Evolutionary conservation across 2,797 vertebrate species (phyloP), one percentile per base, ranked within the genome.

Genomic region (Phrynocephalus forsythii): DNA sequence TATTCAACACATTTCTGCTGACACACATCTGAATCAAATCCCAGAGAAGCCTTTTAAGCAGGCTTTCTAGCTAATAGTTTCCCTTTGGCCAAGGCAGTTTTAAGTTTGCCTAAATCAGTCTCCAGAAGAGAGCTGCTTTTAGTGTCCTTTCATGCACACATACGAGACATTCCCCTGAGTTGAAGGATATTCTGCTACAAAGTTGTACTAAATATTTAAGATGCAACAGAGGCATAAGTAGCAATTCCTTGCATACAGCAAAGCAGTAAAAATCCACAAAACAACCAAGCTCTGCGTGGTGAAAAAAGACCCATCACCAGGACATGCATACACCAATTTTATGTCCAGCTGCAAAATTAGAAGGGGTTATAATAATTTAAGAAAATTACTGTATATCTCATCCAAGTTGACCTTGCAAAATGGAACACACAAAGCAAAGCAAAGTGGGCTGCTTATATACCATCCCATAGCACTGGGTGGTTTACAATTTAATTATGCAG

Each of bases 211-310:
- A 48, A 78, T 18, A 83, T 89, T 88, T 89, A 67, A 92, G 83
- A 79, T 88, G 84, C 30, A 38, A 86, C 10, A 80, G 86, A 89
- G 90, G 71, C 76, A 89, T 63, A 85, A 89, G 92, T 92, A 72
- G 92, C 84, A 26, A 26, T 56, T 81, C 69, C 30, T 68, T 83
- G 90, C 89, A 71, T 24, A 63, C 60, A 18, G 60, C 60, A 63
- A 63, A 63, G 13, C 60, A 22, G 44, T 78, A 56, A n/a, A 52
- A 78, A 10, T 38, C 30, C 52, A 56, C 13, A 20, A 76, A n/a
- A 75, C 60, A n/a, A 77, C 60, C 18, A 20, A 20, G 60, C 18
- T 18, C 60, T 63, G 60, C 18, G 16, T 3, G 15, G 60, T 63
- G 60, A 63, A 63, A 15, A 63, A 63, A 5, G 60, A 20, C 18